These are phyloP conservation scores for Fundulus diaphanus DNA, from an alignment of 2,797 vertebrate genomes.

Conservation along the genomic window DNA sequence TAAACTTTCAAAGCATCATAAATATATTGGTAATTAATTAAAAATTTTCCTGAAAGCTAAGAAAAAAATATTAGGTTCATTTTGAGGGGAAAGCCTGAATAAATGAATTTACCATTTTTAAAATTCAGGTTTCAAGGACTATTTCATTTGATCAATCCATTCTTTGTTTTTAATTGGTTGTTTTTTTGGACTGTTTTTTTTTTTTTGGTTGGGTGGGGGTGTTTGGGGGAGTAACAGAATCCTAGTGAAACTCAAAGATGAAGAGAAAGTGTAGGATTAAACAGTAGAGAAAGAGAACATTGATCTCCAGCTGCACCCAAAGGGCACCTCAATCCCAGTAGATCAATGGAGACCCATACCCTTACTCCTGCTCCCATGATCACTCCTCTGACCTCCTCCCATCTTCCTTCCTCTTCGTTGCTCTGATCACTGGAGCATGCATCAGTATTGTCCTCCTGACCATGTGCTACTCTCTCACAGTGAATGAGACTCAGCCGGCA, in stretches of 20 bases:
- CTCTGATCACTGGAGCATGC: constrained; percentile 45
- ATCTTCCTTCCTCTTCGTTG: constrained; percentile 16
- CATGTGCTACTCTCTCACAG: constrained; percentile 61
- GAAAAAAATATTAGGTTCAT: not conserved
- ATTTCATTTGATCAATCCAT: constrained; percentile 61
- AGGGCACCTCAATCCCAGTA: constrained; percentile 45
- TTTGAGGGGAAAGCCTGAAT: not conserved
- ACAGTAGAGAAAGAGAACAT: constrained; percentile 69
- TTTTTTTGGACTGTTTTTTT: too few relatives aligned
- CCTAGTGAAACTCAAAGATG: constrained; percentile 72
- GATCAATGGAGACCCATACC: constrained; percentile 31
- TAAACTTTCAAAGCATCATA: not conserved
- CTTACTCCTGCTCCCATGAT: constrained; percentile 16
- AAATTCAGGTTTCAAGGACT: constrained; percentile 25
- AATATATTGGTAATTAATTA: not conserved
- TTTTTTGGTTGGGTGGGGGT: not conserved
- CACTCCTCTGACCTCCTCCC: constrained; percentile 9
- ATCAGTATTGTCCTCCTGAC: constrained; percentile 59
- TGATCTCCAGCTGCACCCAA: constrained; percentile 66
- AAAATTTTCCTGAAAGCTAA: not conserved
- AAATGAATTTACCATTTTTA: not conserved
- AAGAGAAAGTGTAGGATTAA: constrained; percentile 53
- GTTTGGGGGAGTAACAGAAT: constrained; percentile 19
- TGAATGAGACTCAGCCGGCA: constrained; percentile 37
- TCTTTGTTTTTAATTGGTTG: constrained; percentile 8